A percentile compares a stretch with the other conserved stretches of the same genome.
These are phyloP conservation scores for Ischnus inquisitorius DNA, from an alignment of 2,888 invertebrate genomes.

Conservation along the genomic window DNA sequence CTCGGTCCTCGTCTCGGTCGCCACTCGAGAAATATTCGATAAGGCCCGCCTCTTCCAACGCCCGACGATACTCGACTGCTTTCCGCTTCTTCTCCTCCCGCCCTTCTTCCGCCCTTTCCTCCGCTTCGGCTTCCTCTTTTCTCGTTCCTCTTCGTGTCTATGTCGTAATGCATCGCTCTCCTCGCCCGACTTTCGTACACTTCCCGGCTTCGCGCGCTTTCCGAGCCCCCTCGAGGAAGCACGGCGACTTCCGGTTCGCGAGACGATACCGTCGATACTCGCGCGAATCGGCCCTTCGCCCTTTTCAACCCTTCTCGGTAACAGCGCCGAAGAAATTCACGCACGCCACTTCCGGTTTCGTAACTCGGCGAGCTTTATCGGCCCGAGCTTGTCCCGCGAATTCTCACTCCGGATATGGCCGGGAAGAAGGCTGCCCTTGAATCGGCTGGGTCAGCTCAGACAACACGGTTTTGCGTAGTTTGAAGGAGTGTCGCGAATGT, in stretches of 20 bases:
- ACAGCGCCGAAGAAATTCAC: slow-evolving; percentile 15
- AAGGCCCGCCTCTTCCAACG: slow-evolving; percentile 37
- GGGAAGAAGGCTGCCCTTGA: no score
- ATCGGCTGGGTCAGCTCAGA: slow-evolving; percentile 26
- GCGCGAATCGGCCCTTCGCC: no score
- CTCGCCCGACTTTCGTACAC: slow-evolving; percentile 56
- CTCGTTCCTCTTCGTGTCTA: slow-evolving; percentile 58
- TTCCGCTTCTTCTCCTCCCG: neutral
- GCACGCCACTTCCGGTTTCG: slow-evolving; percentile 76
- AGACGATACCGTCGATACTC: no score
- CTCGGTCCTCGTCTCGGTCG: slow-evolving; percentile 34
- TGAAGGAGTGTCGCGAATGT: slow-evolving; percentile 61
- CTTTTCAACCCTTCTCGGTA: slow-evolving; percentile 66
- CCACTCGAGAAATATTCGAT: slow-evolving; percentile 62
- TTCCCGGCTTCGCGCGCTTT: slow-evolving; percentile 51
- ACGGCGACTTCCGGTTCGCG: neutral
- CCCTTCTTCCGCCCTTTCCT: slow-evolving; percentile 6
- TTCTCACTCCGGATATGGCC: no score
- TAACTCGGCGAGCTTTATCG: slow-evolving; percentile 79
- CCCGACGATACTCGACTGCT: slow-evolving; percentile 39
- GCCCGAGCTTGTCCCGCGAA: no score
- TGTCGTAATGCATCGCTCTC: slow-evolving; percentile 66
- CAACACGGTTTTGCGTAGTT: slow-evolving; percentile 41
- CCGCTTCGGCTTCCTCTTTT: slow-evolving; percentile 39
- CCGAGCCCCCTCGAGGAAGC: slow-evolving; percentile 34